Conservation (phyloP, 2,797 vertebrate genomes). For the Halcyon badia region DNA sequence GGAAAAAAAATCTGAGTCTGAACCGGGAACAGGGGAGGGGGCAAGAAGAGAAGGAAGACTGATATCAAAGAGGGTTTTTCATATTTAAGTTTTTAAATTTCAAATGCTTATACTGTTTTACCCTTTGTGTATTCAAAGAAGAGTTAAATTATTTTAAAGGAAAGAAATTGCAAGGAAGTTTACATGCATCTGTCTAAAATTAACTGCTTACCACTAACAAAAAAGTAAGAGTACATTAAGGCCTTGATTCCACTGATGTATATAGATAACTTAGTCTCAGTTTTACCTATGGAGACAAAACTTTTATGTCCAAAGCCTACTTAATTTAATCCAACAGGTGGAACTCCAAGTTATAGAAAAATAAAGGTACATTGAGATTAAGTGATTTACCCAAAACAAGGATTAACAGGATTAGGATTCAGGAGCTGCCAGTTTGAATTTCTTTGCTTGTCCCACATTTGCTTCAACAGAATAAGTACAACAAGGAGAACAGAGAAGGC, state of each 20-base stretch:
- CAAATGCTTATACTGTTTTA: background rate
- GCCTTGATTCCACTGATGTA: background rate
- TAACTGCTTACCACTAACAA: background rate
- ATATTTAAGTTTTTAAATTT: background rate
- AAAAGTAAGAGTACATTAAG: background rate
- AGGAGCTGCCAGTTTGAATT: background rate
- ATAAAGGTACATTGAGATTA: slow-evolving; percentile 31
- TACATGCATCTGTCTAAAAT: background rate
- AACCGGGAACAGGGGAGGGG: fast-evolving
- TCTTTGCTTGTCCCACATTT: slow-evolving; percentile 1
- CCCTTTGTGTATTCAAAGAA: background rate
- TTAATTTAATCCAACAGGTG: slow-evolving; percentile 5
- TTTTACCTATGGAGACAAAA: background rate
- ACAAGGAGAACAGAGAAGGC: background rate
- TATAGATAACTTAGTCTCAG: background rate
- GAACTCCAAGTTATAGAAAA: slow-evolving; percentile 45
- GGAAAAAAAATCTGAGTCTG: slow-evolving; percentile 10
- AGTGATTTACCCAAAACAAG: background rate
- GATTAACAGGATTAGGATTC: slow-evolving; percentile 43
- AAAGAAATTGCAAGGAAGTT: slow-evolving; percentile 3
- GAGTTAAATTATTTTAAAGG: background rate
- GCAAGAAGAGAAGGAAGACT: background rate
- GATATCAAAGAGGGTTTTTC: background rate
- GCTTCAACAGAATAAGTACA: background rate
- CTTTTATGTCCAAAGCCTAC: background rate